These are phyloP conservation scores for Desmophyllum pertusum DNA, from an alignment of 92 coral and sea anemone genomes.

Conservation along the genomic window DNA sequence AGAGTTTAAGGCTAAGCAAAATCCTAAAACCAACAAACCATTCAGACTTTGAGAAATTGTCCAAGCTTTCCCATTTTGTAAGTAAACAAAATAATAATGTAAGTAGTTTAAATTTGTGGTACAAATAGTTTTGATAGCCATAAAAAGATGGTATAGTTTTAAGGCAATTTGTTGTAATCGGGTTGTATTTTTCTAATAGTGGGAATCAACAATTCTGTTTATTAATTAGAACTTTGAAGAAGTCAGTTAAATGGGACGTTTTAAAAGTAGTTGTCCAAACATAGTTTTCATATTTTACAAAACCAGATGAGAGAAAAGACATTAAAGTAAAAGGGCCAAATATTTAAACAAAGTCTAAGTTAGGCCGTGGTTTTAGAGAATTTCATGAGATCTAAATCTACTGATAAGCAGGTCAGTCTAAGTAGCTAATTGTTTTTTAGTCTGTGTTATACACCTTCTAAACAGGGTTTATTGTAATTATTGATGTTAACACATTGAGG, in stretches of 20 bases:
- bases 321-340: no score
- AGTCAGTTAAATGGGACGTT: background rate
- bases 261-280: background rate
- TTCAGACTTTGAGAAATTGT: no score
- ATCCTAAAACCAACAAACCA: background rate
- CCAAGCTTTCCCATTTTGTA: background rate
- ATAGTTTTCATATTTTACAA: background rate
- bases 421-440: no score
- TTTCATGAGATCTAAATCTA: no score
- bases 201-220: background rate
- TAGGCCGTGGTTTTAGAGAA: no score
- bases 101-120: background rate
- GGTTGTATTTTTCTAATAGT: background rate
- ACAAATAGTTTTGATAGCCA: background rate
- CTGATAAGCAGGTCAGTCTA: no score
- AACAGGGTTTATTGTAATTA: no score
- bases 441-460: no score
- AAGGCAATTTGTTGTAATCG: background rate
- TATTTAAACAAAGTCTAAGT: no score
- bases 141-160: background rate
- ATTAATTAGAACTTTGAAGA: background rate
- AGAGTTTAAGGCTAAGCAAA: background rate
- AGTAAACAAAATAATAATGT: no score
- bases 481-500: no score
- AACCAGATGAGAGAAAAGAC: background rate